Base-by-base conservation (phyloP, 2,797 vertebrate species). In the Coccyzus lansbergi region DNA sequence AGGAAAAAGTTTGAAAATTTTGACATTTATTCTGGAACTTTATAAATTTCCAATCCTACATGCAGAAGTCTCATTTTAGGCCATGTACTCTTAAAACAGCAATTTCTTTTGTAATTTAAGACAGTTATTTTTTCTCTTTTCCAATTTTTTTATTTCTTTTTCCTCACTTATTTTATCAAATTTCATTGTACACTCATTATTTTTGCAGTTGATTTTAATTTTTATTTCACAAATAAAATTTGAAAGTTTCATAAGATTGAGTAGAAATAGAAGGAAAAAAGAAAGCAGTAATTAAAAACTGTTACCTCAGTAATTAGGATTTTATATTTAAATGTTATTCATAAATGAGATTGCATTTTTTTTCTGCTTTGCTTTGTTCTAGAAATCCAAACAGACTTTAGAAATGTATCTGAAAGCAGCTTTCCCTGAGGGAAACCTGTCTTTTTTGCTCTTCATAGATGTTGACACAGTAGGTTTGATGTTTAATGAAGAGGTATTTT, bases 401-500 rank as follows among this genome's bases (percentile, higher is more conserved):
- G 10, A 79, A 84, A 62, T 29, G 56, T 71, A 44, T 31, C 31
- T 84, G 25, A 34, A 76, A 63, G 6, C 6, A 78, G 22, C 21
- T 48, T 90, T 72, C 31, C 55, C 48, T 11, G 24, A 62, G 77
- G n/a, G 58, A 90, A 75, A 44, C 29, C 16, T 53, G 17, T 51
- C 24, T 67, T 12, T 63, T 76, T 58, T 80, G 3, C 12, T 90
- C 31, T 74, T 91, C 42, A 49, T 13, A n/a, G 33, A 63, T 60
- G 17, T 83, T 96, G 83, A 53, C 42, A 55, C 6, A 28, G 44
- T 55, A 83, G 14, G 44, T 52, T 68, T 85, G 36, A 62, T 40
- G 10, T 79, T 86, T 88, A 92, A 81, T 46, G 68, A 83, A 75
- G 33, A 75, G 15, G 15, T 93, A 83, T 86, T 70, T 92, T 86